A percentile compares a stretch with the other conserved stretches of the same genome.
phyloP scores from a whole-genome alignment of 2,888 invertebrate genomes.

The Molorchus minor region DNA sequence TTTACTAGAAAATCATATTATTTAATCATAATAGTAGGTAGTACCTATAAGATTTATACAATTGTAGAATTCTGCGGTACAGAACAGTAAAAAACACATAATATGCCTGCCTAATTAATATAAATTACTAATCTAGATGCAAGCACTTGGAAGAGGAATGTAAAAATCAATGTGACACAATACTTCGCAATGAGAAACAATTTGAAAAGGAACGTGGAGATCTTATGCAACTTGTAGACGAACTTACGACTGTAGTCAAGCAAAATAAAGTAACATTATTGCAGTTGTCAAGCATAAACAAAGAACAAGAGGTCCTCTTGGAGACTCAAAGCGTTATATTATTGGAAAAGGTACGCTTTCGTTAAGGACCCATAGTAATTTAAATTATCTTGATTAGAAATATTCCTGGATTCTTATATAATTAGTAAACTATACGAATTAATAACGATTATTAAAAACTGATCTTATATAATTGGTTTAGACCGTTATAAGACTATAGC shows the following conservation, averaged over 20 bases:
- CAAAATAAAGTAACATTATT: slow-evolving; percentile 46
- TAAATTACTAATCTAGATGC: slow-evolving; percentile 32
- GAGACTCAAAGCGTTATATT: slow-evolving; percentile 44
- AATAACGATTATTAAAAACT: no score
- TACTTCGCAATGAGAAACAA: slow-evolving; percentile 33
- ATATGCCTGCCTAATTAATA: no score
- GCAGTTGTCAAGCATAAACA: slow-evolving; percentile 47
- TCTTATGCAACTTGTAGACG: slow-evolving; percentile 44
- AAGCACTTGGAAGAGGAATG: slow-evolving; percentile 41
- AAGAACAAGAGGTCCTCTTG: slow-evolving; percentile 45
- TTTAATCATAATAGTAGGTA: no score
- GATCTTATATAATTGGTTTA: no score
- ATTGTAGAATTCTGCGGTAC: no score
- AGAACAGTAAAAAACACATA: no score
- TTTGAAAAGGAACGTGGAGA: slow-evolving; percentile 42
- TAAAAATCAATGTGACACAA: slow-evolving; percentile 33
- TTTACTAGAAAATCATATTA: no score
- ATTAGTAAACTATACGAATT: no score
- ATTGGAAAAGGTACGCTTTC: slow-evolving; percentile 39
- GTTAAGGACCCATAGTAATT: not conserved
- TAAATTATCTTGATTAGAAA: no score
- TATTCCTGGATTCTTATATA: no score
- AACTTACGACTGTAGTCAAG: slow-evolving; percentile 46
- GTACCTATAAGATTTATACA: no score
- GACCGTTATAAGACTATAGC: no score